phyloP scores from a whole-genome alignment of 2,113 vertebrate genomes.

The Gavia stellata region DNA sequence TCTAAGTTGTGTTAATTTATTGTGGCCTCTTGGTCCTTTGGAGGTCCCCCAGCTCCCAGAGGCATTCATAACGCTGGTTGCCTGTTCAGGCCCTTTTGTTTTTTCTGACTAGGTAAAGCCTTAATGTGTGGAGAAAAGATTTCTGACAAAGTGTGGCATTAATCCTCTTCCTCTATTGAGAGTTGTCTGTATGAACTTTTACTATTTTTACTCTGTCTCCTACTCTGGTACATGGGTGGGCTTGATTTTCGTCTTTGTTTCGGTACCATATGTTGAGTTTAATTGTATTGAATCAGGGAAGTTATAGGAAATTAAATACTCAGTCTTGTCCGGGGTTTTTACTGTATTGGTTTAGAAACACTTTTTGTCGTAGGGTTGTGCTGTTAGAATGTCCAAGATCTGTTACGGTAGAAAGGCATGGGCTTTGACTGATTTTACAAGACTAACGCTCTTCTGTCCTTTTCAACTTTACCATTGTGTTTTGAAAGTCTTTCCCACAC shows the following conservation, averaged over 20 bases:
- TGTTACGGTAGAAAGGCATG: fast-evolving
- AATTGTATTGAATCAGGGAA: neutral
- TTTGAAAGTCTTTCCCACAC: neutral
- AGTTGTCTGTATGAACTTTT: neutral
- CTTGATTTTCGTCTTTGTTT: neutral
- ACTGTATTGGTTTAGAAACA: neutral
- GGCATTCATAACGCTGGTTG: neutral
- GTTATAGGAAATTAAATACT: neutral
- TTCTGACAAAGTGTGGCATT: neutral
- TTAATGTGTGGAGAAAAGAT: neutral
- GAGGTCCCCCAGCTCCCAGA: neutral
- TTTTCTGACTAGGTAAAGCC: neutral
- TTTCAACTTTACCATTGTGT: neutral
- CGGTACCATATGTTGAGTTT: neutral
- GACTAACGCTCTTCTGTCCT: neutral
- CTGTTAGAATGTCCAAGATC: neutral
- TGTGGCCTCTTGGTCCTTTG: neutral
- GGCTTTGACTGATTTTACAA: neutral
- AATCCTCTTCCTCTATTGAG: neutral
- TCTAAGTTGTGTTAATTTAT: neutral
- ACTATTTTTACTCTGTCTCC: neutral
- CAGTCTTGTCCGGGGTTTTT: neutral
- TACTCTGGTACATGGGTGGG: neutral
- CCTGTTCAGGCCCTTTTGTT: neutral
- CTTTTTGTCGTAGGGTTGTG: neutral